A percentile compares a stretch with the other conserved stretches of the same genome.
Evolutionary conservation across 2,888 invertebrate genomes (phyloP).

Genomic region (Hydroisotoma schaefferi): DNA sequence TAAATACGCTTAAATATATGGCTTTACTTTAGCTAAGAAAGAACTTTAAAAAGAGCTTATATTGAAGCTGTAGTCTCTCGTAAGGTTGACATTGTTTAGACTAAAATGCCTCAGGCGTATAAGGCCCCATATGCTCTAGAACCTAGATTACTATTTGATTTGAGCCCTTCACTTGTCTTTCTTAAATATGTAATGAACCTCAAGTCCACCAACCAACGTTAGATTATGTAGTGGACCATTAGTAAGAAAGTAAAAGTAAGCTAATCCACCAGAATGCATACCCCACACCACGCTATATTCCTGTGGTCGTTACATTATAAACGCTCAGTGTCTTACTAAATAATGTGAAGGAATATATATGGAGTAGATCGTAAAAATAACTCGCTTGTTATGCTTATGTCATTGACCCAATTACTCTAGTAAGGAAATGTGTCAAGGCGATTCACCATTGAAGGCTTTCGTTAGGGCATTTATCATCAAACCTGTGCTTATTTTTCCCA

Average conservation of each 20-base stretch:
- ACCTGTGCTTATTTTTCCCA: too few relatives aligned
- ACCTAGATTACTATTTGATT: neutral
- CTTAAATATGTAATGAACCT: neutral
- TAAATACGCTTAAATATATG: too few relatives aligned
- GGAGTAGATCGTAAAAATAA: constrained; percentile 13
- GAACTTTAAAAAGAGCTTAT: too few relatives aligned
- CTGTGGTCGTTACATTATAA: constrained; percentile 4
- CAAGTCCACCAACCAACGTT: neutral
- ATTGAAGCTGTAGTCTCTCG: too few relatives aligned
- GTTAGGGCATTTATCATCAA: neutral
- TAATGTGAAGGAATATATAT: neutral
- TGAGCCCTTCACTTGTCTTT: constrained; percentile 4
- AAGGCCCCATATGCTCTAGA: neutral
- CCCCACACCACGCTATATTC: constrained; percentile 1
- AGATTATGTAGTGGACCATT: neutral
- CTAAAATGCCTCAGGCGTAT: too few relatives aligned
- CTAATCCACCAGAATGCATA: constrained; percentile 3
- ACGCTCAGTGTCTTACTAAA: neutral
- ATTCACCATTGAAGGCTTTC: constrained; percentile 25
- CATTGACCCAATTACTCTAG: constrained; percentile 49
- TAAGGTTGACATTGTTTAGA: too few relatives aligned
- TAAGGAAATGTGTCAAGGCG: constrained; percentile 49
- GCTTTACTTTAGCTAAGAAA: too few relatives aligned
- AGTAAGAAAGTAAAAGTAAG: constrained; percentile 7
- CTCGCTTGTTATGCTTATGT: constrained; percentile 28